phyloP scores from a whole-genome alignment of 2,797 vertebrate genomes.

The Xenopus petersii region DNA sequence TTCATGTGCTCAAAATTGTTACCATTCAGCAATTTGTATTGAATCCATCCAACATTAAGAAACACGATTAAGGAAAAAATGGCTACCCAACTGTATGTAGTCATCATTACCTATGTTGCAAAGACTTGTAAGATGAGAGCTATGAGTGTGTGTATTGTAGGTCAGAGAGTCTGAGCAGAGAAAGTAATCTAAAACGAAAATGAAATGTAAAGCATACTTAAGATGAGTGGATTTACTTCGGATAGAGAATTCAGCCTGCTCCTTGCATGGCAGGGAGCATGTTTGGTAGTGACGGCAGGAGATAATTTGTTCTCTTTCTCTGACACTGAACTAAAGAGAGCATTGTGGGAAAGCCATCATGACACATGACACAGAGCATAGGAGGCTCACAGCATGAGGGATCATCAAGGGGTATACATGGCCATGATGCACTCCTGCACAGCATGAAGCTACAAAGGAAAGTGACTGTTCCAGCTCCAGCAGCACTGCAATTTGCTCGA shows the following conservation, averaged over 20 bases:
- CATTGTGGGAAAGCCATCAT: conserved; percentile 77
- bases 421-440: conserved; percentile 78
- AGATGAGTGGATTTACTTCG: conserved; percentile 46
- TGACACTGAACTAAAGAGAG: conserved; percentile 75
- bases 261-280: conserved; percentile 64
- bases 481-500: conserved; percentile 73
- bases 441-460: conserved; percentile 69
- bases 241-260: conserved; percentile 51
- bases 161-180: background rate
- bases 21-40: no score
- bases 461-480: conserved; percentile 73
- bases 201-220: conserved; percentile 49
- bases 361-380: conserved; percentile 77
- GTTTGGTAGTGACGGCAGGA: conserved; percentile 65
- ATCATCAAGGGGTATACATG: conserved; percentile 78
- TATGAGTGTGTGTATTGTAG: no score
- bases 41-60: no score
- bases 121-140: no score
- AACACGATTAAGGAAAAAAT: no score
- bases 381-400: conserved; percentile 73
- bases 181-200: background rate
- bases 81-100: no score
- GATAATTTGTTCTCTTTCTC: conserved; percentile 68
- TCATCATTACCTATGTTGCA: no score
- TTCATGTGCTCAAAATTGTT: no score